Evolutionary conservation across 1,140 invertebrate species (phyloP), one percentile per base, ranked within the genome.

Genomic region (Centruroides vittatus): DNA sequence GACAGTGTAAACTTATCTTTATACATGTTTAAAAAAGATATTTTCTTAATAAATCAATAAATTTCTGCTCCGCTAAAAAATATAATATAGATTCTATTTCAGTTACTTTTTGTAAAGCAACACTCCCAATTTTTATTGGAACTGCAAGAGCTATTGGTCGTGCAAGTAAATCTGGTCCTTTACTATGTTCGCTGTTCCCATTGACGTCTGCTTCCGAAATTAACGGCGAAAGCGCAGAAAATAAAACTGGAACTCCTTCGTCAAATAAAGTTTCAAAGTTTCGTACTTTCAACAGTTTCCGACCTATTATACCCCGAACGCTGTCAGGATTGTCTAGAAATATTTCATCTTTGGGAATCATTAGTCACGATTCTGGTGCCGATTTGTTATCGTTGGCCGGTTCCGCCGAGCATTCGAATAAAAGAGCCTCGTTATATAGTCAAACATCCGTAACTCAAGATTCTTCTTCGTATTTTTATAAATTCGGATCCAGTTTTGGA

Each of bases 271-370:
- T 23, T 41, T 41, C 48, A n/a, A 66, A 65, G n/a, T 57, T 61
- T 41, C 60, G 59, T 34, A 68, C 64, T 46, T 75, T 76, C 61
- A 71, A 70, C 35, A 72, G 70, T 47, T 78, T 78, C 66, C 71
- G 87, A 57, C 86, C 89, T 0, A 94, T 94, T 46, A 89, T 97
- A 69, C 92, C 91, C 0, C 80, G 89, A n/a, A 93, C 91, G 36
- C 77, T 96, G 64, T 94, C 90, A 65, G 63, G 59, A 55, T 47
- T 64, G 8, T 68, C 65, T 12, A 47, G 65, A n/a, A 66, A 61
- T 62, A 55, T 59, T 10, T 60, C 35, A 35, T 65, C 57, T 46
- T 61, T 35, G 9, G 61, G 53, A n/a, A 46, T 64, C 10, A 63
- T 47, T 13, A 66, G 62, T 35, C 60, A 61, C 35, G 67, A 67